A percentile compares a stretch with the other conserved stretches of the same genome.
Conservation (phyloP, 2,113 vertebrate species). For the Cacatua alba region DNA sequence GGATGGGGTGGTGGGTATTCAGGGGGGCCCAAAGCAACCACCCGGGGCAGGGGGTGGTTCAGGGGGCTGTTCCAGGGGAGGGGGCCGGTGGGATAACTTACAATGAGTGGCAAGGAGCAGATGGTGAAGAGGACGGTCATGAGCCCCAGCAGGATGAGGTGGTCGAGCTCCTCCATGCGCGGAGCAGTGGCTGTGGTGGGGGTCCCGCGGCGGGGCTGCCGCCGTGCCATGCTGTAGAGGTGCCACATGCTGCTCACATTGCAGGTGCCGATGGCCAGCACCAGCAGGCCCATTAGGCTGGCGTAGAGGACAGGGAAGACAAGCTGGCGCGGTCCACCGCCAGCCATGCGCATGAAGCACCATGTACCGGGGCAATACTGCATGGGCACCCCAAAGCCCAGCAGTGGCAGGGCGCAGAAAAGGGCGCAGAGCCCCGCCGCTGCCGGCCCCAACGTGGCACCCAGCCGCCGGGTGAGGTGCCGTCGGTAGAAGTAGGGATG, state of each 20-base stretch:
- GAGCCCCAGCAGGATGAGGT: slow-evolving; percentile 78
- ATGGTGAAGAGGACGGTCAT: slow-evolving; percentile 80
- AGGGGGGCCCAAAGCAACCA: background rate
- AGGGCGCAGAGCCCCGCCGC: slow-evolving; percentile 62
- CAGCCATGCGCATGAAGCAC: slow-evolving; percentile 82
- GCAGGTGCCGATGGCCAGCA: slow-evolving; percentile 73
- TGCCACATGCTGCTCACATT: slow-evolving; percentile 79
- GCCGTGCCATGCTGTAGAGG: slow-evolving; percentile 74
- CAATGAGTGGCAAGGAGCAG: slow-evolving; percentile 80
- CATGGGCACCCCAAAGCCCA: slow-evolving; percentile 71
- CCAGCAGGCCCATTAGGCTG: slow-evolving; percentile 73
- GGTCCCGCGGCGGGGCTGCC: slow-evolving; percentile 18
- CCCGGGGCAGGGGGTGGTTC: too few relatives aligned
- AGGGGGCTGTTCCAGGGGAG: too few relatives aligned
- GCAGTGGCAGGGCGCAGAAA: slow-evolving; percentile 76
- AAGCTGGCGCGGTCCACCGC: rapidly evolving
- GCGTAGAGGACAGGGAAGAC: slow-evolving; percentile 79
- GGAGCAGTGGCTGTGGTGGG: background rate
- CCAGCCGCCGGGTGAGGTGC: slow-evolving; percentile 67
- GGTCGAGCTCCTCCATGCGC: slow-evolving; percentile 74
- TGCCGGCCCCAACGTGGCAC: background rate
- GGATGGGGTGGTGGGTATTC: background rate
- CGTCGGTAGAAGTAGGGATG: slow-evolving; percentile 79
- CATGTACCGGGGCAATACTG: slow-evolving; percentile 83
- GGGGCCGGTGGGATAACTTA: slow-evolving; percentile 36